Percentiles rank a stretch among this genome's conserved stretches.
Conservation (phyloP, 2,888 invertebrate species). For the Cataglyphis albicans region DNA sequence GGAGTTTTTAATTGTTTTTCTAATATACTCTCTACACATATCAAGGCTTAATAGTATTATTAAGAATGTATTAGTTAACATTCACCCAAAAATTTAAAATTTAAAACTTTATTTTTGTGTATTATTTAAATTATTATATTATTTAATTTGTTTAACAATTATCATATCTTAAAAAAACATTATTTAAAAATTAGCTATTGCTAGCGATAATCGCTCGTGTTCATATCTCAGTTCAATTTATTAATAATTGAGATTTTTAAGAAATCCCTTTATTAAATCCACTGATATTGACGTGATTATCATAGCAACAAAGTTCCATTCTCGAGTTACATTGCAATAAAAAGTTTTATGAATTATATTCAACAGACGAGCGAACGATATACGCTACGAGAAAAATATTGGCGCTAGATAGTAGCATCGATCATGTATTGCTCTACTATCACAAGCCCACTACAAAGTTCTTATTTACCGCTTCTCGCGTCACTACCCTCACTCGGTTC, state of each 20-base stretch:
- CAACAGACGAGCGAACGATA: not conserved
- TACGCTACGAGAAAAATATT: constrained; percentile 8
- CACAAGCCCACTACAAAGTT: constrained; percentile 67
- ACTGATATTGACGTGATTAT: not conserved
- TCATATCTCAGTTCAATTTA: not conserved
- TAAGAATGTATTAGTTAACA: not conserved
- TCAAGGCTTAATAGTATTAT: constrained; percentile 1
- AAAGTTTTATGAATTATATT: constrained; percentile 3
- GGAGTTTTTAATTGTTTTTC: not conserved
- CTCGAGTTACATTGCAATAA: not conserved
- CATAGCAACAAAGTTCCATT: not conserved
- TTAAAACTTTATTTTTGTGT: not conserved
- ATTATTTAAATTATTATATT: constrained; percentile 7
- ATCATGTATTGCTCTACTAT: constrained; percentile 54
- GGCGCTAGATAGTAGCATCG: constrained; percentile 5
- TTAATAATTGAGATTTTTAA: not conserved
- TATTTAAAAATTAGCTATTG: not conserved
- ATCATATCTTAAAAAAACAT: not conserved
- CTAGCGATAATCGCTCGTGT: not conserved
- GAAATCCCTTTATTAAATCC: constrained; percentile 1
- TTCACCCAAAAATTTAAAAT: constrained; percentile 4
- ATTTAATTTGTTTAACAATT: constrained; percentile 13
- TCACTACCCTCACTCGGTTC: constrained; percentile 69
- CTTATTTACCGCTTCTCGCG: constrained; percentile 79
- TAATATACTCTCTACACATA: constrained; percentile 37